Base-by-base conservation (phyloP, 2,113 vertebrate genomes). In the Halcyon senegalensis region DNA sequence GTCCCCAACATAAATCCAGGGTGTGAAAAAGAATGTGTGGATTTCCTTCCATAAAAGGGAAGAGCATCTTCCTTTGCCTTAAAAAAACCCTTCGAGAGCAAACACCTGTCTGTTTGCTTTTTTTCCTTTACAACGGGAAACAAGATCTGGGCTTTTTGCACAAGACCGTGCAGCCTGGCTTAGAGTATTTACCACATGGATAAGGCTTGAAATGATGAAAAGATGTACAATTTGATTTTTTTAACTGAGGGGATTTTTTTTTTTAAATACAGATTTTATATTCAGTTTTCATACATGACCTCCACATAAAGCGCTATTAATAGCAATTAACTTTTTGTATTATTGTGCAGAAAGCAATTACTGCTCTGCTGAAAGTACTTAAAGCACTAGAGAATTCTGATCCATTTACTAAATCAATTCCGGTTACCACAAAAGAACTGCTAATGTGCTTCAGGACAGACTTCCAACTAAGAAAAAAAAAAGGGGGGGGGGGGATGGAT, bases 341-440 rank as follows among this genome's bases (percentile, higher is more conserved):
- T 90, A 92, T 75, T 89, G 89, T 91, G 75, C 70, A 95, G 90
- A 95, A 95, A 96, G 78, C 94, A 95, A 94, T 97, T 96, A 96
- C 75, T 79, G 74, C 44, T 88, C 74, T 88, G 66, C 81, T 56
- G 59, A 59, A 96, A 97, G 91, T 91, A 97, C 87, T 93, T 95
- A 85, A 88, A 95, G 74, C 95, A 96, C 93, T 78, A 87, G 91
- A 97, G 72, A 95, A 93, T 76, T 86, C 73, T 75, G 82, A 95
- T 87, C 93, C 89, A 94, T 76, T 88, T 91, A 96, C 84, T 87
- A 84, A 93, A 97, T 95, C 87, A 94, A 90, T 91, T 95, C 76
- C 30, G 27, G 63, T 94, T 91, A 93, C 74, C 89, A 95, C 89
- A 97, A 96, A 97, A 96, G 79, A 93, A 82, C 60, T 17, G 10